Conservation (phyloP, 2,888 invertebrate species). For the Sinelater perroti region DNA sequence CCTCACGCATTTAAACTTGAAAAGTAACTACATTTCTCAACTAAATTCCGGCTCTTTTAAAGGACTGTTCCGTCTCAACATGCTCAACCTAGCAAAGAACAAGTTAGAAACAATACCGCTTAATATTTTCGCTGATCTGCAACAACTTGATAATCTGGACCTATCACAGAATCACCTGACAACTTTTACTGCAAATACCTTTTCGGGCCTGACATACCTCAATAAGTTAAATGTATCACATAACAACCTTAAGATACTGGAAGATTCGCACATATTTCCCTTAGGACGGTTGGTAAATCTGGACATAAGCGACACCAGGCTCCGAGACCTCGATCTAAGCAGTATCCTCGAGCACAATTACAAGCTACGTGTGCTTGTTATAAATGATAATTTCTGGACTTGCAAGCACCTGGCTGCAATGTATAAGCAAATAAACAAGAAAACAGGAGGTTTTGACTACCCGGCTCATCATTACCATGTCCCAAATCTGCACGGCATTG, state of each 20-base stretch:
- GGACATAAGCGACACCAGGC: conserved; percentile 26
- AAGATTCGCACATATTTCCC: conserved; percentile 14
- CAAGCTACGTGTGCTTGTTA: conserved; percentile 15
- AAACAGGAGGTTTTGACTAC: conserved; percentile 14
- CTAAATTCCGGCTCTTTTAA: conserved; percentile 16
- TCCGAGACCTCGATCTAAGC: conserved; percentile 15
- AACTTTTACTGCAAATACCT: conserved; percentile 6
- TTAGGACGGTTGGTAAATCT: conserved; percentile 18
- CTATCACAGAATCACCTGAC: conserved; percentile 16
- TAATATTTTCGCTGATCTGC: conserved; percentile 19
- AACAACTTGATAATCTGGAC: conserved; percentile 11
- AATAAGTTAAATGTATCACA: conserved; percentile 23
- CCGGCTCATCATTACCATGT: conserved; percentile 22
- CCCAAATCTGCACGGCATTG: conserved; percentile 35
- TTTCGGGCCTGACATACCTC: conserved; percentile 25
- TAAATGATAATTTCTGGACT: conserved; percentile 35
- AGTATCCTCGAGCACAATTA: conserved; percentile 19
- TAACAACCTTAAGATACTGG: conserved; percentile 20
- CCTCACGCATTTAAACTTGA: conserved; percentile 11
- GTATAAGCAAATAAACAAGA: conserved; percentile 27
- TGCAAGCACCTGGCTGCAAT: conserved; percentile 25
- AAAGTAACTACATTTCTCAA: conserved; percentile 20
- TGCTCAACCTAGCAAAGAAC: conserved; percentile 19
- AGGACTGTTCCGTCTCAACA: conserved; percentile 10
- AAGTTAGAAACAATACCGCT: conserved; percentile 2